Conservation (phyloP, 2,797 vertebrate genomes). For the Sylvilagus floridanus region DNA sequence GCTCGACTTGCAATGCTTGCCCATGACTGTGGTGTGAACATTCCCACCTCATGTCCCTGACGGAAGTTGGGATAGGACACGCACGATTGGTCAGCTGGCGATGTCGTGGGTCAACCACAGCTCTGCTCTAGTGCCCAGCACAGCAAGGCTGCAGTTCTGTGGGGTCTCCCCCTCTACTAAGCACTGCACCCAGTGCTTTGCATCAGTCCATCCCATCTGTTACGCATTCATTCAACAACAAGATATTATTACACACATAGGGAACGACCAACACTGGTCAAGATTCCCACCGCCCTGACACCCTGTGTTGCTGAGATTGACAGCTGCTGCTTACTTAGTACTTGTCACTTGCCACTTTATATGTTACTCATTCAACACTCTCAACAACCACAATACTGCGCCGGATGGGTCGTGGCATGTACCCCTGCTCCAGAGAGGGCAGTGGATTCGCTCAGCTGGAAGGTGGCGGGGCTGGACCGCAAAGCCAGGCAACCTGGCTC, state of each 20-base stretch:
- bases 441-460: neutral
- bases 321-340: neutral
- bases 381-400: neutral
- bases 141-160: neutral
- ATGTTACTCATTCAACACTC: neutral
- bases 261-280: neutral
- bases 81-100: rapidly evolving
- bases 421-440: neutral
- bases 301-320: neutral
- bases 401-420: neutral
- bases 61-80: too few species aligned
- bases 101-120: neutral
- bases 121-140: neutral
- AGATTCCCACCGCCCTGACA: neutral
- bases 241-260: neutral
- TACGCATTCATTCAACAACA: neutral
- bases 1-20: neutral
- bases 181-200: neutral
- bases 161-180: neutral
- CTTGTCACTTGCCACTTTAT: neutral
- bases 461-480: neutral
- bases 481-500: neutral
- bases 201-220: neutral
- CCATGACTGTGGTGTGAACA: neutral
- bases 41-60: neutral